These are phyloP conservation scores for Nannoperca obscura DNA, from an alignment of 2,797 vertebrate species.

Conservation along the genomic window DNA sequence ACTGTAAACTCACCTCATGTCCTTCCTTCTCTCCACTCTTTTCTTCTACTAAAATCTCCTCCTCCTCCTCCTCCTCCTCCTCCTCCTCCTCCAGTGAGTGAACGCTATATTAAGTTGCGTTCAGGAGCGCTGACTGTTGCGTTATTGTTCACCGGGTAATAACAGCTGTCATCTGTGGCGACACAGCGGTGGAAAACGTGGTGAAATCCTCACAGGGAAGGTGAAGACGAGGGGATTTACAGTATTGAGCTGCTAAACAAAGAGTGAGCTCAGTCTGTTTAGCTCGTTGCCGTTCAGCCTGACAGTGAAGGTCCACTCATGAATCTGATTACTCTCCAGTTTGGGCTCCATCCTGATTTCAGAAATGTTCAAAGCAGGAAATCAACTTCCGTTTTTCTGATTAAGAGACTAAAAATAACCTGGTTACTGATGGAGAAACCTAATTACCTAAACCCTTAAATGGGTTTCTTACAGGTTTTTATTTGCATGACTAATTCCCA, in stretches of 20 bases:
- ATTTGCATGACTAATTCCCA: neutral
- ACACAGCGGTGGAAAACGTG: slow-evolving; percentile 23
- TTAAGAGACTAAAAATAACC: slow-evolving; percentile 42
- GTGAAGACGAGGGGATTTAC: neutral
- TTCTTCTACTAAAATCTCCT: neutral
- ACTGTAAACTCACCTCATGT: slow-evolving; percentile 6
- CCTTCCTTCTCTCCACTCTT: neutral
- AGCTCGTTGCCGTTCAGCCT: neutral
- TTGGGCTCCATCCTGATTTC: slow-evolving; percentile 11
- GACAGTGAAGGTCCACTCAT: neutral
- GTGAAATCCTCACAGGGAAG: slow-evolving; percentile 32
- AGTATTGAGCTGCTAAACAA: neutral
- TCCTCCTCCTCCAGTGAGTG: slow-evolving; percentile 16
- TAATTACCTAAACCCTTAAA: slow-evolving; percentile 24
- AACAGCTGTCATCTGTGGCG: slow-evolving; percentile 66
- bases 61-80: slow-evolving; percentile 17
- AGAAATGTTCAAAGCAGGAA: slow-evolving; percentile 24
- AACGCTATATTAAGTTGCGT: slow-evolving; percentile 61
- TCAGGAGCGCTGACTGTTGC: slow-evolving; percentile 63
- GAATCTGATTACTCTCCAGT: slow-evolving; percentile 19
- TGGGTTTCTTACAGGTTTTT: slow-evolving; percentile 7
- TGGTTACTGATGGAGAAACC: slow-evolving; percentile 9
- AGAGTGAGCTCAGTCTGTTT: neutral
- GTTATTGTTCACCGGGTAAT: slow-evolving; percentile 62
- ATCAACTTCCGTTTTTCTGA: slow-evolving; percentile 25